Evolutionary conservation across 2,888 invertebrate genomes (phyloP).

Genomic region (Nomada hirtipes): DNA sequence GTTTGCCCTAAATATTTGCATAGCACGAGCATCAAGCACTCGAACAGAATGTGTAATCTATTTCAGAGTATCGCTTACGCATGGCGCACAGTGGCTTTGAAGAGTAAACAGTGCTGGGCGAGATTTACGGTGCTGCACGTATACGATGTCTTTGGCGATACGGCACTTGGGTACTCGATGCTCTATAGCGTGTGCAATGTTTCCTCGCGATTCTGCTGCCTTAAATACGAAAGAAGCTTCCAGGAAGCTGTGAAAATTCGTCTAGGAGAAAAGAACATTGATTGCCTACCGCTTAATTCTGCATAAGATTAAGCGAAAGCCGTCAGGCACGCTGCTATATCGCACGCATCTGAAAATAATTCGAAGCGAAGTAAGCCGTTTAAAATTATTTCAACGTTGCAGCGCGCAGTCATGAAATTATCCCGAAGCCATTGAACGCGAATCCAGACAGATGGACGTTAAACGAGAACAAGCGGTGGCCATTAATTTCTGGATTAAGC

Average conservation of each 20-base stretch:
- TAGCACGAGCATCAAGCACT: constrained; percentile 25
- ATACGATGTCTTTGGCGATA: constrained; percentile 1
- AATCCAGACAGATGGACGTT: constrained; percentile 39
- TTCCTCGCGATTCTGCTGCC: background rate
- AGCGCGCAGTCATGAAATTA: background rate
- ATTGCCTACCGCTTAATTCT: too few relatives aligned
- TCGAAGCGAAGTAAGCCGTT: background rate
- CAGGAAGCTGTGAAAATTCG: background rate
- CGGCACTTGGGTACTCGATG: background rate
- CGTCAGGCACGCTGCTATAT: background rate
- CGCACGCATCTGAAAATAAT: background rate
- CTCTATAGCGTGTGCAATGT: too few relatives aligned
- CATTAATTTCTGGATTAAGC: constrained; percentile 60
- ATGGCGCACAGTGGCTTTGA: background rate
- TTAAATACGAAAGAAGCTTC: background rate
- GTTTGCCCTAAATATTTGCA: constrained; percentile 47
- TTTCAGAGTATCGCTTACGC: constrained; percentile 24
- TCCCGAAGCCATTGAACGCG: background rate
- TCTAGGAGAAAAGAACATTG: background rate
- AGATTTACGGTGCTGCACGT: constrained; percentile 15
- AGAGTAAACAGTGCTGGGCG: constrained; percentile 23
- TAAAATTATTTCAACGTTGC: background rate
- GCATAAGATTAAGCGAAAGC: background rate
- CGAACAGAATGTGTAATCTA: constrained; percentile 15
- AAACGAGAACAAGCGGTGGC: constrained; percentile 40